These are phyloP conservation scores for Champsocephalus esox DNA, from an alignment of 2,797 vertebrate species.

Conservation along the genomic window DNA sequence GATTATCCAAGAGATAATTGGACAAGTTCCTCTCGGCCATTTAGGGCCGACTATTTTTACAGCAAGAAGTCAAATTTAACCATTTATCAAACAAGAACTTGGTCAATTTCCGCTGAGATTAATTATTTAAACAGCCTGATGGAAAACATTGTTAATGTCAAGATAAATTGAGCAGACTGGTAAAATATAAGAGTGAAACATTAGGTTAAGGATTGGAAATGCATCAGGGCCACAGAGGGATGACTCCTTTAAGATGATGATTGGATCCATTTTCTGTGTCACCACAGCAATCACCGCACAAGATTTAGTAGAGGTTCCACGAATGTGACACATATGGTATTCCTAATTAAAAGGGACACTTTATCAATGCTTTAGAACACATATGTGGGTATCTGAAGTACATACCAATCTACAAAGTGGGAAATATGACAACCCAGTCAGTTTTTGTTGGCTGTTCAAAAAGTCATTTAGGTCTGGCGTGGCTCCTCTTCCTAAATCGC, in stretches of 20 bases:
- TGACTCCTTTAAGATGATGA: slow-evolving; percentile 20
- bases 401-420: too few species aligned
- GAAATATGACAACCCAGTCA: too few species aligned
- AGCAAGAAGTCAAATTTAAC: slow-evolving; percentile 42
- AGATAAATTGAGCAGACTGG: slow-evolving; percentile 28
- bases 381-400: too few species aligned
- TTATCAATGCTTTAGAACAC: too few species aligned
- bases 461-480: too few species aligned
- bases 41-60: slow-evolving; percentile 38
- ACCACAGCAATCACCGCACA: slow-evolving; percentile 20
- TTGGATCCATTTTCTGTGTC: slow-evolving; percentile 30
- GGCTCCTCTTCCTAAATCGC: too few species aligned
- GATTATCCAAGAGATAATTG: slow-evolving; percentile 51
- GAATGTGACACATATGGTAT: slow-evolving; percentile 14
- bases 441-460: too few species aligned
- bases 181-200: slow-evolving; percentile 23
- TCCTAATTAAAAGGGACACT: background rate
- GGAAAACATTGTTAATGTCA: slow-evolving; percentile 53
- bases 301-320: slow-evolving; percentile 17
- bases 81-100: slow-evolving; percentile 46
- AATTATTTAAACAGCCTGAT: slow-evolving; percentile 24
- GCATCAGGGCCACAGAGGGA: background rate
- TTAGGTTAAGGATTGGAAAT: slow-evolving; percentile 12
- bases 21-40: slow-evolving; percentile 37
- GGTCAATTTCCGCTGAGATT: slow-evolving; percentile 24